These are phyloP conservation scores for Luehdorfia chinensis DNA, from an alignment of 1,140 invertebrate species.

Conservation along the genomic window DNA sequence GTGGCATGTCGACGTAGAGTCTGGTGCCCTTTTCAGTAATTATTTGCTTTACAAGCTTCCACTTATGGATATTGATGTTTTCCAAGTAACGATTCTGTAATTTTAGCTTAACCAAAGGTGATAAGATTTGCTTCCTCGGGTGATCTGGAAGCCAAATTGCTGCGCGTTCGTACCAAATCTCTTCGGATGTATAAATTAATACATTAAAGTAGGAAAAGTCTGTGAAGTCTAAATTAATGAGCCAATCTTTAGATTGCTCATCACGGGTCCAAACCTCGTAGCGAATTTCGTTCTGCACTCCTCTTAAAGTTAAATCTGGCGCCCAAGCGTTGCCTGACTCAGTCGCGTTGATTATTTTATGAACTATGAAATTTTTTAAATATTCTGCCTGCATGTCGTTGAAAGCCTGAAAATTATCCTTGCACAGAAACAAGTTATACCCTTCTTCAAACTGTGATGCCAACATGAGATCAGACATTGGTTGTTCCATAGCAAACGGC, in stretches of 20 bases:
- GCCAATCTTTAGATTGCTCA: slow-evolving; percentile 45
- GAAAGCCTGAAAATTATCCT: slow-evolving; percentile 53
- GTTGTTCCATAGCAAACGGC: slow-evolving; percentile 2
- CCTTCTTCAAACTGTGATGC: slow-evolving; percentile 1
- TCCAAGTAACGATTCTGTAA: slow-evolving; percentile 53
- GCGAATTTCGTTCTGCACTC: slow-evolving; percentile 40
- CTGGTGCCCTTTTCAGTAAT: slow-evolving; percentile 51
- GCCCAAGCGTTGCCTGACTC: slow-evolving; percentile 42
- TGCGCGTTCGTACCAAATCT: slow-evolving; percentile 61
- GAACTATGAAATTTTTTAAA: slow-evolving; percentile 47
- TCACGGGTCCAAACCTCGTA: slow-evolving; percentile 52
- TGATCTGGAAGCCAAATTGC: slow-evolving; percentile 70
- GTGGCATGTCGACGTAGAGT: slow-evolving; percentile 63
- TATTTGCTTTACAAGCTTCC: slow-evolving; percentile 63
- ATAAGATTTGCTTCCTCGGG: slow-evolving; percentile 44
- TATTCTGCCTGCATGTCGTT: slow-evolving; percentile 28
- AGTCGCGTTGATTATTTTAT: slow-evolving; percentile 39
- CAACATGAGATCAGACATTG: not conserved
- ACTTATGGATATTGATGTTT: slow-evolving; percentile 54
- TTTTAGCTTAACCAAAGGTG: slow-evolving; percentile 52
- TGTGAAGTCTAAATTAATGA: slow-evolving; percentile 51
- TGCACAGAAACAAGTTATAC: slow-evolving; percentile 54
- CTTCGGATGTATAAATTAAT: slow-evolving; percentile 55
- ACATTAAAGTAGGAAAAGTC: slow-evolving; percentile 42
- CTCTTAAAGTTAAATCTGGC: slow-evolving; percentile 56